Evolutionary conservation across 2,113 vertebrate species (phyloP).

Genomic region (Rissa tridactyla): DNA sequence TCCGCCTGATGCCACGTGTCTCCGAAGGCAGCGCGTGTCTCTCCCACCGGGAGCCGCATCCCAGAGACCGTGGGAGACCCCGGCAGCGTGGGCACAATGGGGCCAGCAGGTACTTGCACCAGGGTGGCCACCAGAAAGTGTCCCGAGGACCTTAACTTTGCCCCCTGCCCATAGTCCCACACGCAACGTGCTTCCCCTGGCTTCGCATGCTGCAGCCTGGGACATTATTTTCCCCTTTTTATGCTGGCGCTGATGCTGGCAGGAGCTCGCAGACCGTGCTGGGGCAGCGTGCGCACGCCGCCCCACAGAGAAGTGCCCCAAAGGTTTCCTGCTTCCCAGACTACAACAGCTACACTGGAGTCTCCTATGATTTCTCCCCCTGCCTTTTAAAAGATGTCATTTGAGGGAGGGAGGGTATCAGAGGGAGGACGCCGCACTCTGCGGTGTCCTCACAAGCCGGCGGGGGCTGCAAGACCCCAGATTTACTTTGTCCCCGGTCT

Average conservation of each 20-base stretch:
- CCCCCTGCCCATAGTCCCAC: neutral
- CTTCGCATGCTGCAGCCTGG: neutral
- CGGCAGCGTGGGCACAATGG: fast-evolving
- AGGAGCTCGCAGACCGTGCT: neutral
- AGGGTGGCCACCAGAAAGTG: neutral
- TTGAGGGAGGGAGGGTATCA: neutral
- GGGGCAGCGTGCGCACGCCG: neutral
- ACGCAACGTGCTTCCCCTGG: fast-evolving
- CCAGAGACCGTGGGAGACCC: neutral
- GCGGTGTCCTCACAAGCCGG: neutral
- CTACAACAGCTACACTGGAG: neutral
- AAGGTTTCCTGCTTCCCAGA: neutral
- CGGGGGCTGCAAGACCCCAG: neutral
- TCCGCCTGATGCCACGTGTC: neutral
- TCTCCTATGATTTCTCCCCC: fast-evolving
- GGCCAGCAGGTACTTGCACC: neutral
- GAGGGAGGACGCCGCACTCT: neutral
- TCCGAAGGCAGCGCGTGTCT: neutral
- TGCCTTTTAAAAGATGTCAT: neutral
- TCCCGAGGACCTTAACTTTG: neutral
- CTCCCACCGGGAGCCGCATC: neutral
- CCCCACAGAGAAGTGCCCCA: neutral
- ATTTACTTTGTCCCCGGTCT: neutral
- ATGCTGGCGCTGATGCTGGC: neutral
- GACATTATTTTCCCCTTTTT: neutral